Percentiles rank a stretch among this genome's conserved stretches.
Evolutionary conservation across 2,797 vertebrate genomes (phyloP).

Genomic region (Garrulus glandarius): DNA sequence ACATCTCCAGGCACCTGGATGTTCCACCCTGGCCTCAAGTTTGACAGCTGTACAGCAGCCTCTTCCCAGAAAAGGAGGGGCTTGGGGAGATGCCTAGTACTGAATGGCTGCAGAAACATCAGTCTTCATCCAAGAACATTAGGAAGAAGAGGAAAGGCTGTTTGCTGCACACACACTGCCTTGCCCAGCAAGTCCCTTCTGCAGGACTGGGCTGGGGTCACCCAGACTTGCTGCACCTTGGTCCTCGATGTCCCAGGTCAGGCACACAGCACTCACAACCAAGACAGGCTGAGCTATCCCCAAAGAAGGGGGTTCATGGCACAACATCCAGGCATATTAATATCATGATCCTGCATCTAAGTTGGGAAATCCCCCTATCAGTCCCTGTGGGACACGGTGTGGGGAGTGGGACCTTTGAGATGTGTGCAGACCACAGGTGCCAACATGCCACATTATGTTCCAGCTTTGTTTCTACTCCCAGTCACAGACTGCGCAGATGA

Average conservation of each 20-base stretch:
- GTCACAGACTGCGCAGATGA: neutral
- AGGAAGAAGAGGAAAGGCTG: neutral
- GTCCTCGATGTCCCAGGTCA: neutral
- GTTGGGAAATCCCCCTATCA: neutral
- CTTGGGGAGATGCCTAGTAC: neutral
- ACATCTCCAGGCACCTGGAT: neutral
- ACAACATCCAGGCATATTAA: neutral
- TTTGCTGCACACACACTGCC: neutral
- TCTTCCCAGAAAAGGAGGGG: neutral
- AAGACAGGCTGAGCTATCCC: neutral
- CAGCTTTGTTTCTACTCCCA: neutral
- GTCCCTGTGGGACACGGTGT: neutral
- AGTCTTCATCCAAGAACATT: neutral
- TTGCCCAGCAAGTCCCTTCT: neutral
- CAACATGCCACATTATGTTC: neutral
- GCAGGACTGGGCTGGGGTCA: neutral
- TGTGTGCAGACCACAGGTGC: neutral
- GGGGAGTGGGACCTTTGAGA: neutral
- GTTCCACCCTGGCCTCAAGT: neutral
- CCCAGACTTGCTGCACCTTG: neutral
- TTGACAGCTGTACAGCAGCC: neutral
- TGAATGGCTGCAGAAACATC: neutral
- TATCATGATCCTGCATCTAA: neutral
- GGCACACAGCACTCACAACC: neutral
- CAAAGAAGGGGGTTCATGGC: neutral